Evolutionary conservation across 2,888 invertebrate genomes (phyloP), one percentile per base, ranked within the genome.

Genomic region (Acholoe squamosa): DNA sequence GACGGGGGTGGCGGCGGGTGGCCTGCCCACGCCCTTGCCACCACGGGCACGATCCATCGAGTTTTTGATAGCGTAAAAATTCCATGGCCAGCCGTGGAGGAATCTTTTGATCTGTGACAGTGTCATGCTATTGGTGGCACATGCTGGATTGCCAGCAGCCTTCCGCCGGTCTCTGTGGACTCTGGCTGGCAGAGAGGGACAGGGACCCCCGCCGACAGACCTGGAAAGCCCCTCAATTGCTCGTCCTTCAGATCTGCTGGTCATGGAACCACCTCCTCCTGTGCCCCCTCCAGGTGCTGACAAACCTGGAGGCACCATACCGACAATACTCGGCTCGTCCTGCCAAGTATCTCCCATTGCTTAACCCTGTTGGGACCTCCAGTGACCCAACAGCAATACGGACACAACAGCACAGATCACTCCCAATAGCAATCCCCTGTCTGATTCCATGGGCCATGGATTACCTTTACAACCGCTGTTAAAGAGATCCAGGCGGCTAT

Each of bases 51-150:
- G 22, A 34, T 25, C 56, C 86, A 19, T 19, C 86, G 54, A 52
- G 54, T 19, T 86, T 10, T n/a, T 84, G 22, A 86, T 54, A 86
- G 86, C 86, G 86, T 54, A 86, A 14, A 56, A 52, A 86, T 22
- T 86, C 86, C 86, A 86, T 86, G 86, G 86, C 86, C 86, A 86
- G 3, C 86, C 86, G 86, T 86, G 25, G 0, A 86, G 86, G 54
- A 86, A 52, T 12, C 25, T 54, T 31, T 28, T 86, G 86, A 86
- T 52, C 31, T 54, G 86, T 10, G 52, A 28, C 54, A 86, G 31
- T 16, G 86, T n/a, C 86, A 86, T 86, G 28, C 31, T 86, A 52
- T 33, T 80, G 34, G 80, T 0, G 14, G 80, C 80, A 19, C 61
- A 61, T 61, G 61, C 1, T 61, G 61, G 61, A 1, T 61, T 61